A percentile compares a stretch with the other conserved stretches of the same genome.
phyloP scores from a whole-genome alignment of 2,797 vertebrate genomes.

The Enteromius treurensis region DNA sequence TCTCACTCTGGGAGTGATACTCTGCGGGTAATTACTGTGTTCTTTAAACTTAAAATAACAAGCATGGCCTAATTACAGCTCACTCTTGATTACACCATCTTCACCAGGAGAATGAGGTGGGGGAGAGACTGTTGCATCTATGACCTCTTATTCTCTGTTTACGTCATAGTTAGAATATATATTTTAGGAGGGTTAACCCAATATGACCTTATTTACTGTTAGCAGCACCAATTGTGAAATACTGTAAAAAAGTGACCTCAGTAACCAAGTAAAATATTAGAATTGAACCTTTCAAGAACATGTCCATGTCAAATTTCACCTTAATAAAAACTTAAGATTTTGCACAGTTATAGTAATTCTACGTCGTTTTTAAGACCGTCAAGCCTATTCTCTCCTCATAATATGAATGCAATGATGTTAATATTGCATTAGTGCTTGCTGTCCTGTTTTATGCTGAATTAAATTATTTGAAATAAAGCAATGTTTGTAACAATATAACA shows the following conservation, averaged over 20 bases:
- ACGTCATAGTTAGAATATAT: constrained; percentile 6
- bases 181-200: constrained; percentile 12
- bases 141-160: constrained; percentile 14
- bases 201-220: background rate
- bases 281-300: background rate
- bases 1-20: constrained; percentile 62
- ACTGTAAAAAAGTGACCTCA: background rate
- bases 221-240: constrained; percentile 17
- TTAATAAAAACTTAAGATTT: background rate
- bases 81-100: constrained; percentile 73
- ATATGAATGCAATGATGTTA: background rate
- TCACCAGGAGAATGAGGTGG: constrained; percentile 15
- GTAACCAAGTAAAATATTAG: background rate
- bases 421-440: background rate
- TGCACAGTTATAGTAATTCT: background rate
- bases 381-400: background rate
- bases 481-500: background rate
- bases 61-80: constrained; percentile 78
- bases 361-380: background rate
- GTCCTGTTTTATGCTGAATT: background rate
- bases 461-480: background rate
- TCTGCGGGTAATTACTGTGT: constrained; percentile 76
- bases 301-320: background rate
- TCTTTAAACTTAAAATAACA: constrained; percentile 81
- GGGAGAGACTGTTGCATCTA: background rate